Base-by-base conservation (phyloP, 2,888 invertebrate genomes). In the Sipha maydis region DNA sequence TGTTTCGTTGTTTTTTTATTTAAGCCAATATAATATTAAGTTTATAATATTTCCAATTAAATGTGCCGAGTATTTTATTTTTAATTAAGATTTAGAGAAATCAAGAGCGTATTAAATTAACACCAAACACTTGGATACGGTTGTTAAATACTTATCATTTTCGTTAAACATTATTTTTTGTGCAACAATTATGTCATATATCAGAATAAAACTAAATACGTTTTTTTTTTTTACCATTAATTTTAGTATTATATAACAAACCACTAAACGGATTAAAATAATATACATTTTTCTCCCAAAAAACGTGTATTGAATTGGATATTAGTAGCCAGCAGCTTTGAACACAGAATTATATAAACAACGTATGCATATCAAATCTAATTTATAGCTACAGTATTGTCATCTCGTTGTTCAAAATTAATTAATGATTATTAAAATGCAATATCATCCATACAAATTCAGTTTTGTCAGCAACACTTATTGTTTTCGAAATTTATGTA, bases 121-220 rank as follows among this genome's bases (percentile, higher is more conserved):
- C 21, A 41, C n/a, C 41, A n/a, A 54, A 83, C 54, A 34, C 73
- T 54, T 28, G 34, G 28, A 21, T 54, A 83, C 71, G 71, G 84
- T 84, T 41, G 67, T 77, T 69, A 25, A 28, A 78, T 67, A 61
- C 69, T 85, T 77, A 69, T 71, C 25, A 31, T 78, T 77, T 69
- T 78, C 48, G 69, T 85, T 77, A 77, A 61, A 48, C 67, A 31
- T 84, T 85, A 78, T 25, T 25, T 69, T 85, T 77, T 69, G 77
- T 85, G 69, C 77, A 85, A 85, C 34, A 85, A 78, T 85, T 78
- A 85, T 85, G 69, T 85, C 85, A 85, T 61, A 73, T 7, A 69
- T n/a, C 28, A 14, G 38, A 21, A 38, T 41, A n/a, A 76, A 34
- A 34, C 56, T 38, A 56, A 84, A 84, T 61, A 34, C 17, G 61